Base-by-base conservation (phyloP, 2,113 vertebrate species). In the Pteruthius melanotis region DNA sequence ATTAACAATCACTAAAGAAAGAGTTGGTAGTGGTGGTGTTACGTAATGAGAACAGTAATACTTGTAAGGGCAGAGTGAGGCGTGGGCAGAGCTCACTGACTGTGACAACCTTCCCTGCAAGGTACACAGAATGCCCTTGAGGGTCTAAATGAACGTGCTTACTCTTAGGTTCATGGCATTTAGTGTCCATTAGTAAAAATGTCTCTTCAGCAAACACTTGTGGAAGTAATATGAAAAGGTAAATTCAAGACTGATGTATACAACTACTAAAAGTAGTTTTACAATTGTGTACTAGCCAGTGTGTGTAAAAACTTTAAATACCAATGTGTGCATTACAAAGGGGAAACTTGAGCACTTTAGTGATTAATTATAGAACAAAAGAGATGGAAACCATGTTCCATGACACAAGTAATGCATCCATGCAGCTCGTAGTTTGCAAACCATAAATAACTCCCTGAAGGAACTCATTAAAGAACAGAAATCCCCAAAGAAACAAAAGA, bases 291-390 rank as follows among this genome's bases (percentile, higher is more conserved):
- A n/a, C 11, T 70, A 57, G 27, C 28, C 21, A 30, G 15, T 20
- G 4, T 50, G 20, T n/a, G 33, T 74, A 45, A 77, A 74, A 92
- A 20, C 53, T 59, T 68, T 7, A 31, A 80, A 54, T 78, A 21
- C 23, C 3, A 3, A 7, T 15, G 47, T 24, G 30, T 63, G 47
- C 0, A 0, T 60, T 86, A 26, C 7, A 24, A 54, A 35, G 33
- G n/a, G 40, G 83, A 95, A 66, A 91, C 39, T 39, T 44, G 37
- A 94, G 86, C 27, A 6, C 56, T 78, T 83, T 1, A 49, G 60
- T 87, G 35, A 63, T 92, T 68, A 87, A 84, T 89, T 92, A 44
- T 37, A 47, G 64, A 93, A 52, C 24, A 66, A 63, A 60, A 83
- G 60, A 74, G 42, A 35, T 74, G 60, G 77, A 81, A 74, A 75